Evolutionary conservation across 2,113 vertebrate genomes (phyloP).

Genomic region (Lontra canadensis): DNA sequence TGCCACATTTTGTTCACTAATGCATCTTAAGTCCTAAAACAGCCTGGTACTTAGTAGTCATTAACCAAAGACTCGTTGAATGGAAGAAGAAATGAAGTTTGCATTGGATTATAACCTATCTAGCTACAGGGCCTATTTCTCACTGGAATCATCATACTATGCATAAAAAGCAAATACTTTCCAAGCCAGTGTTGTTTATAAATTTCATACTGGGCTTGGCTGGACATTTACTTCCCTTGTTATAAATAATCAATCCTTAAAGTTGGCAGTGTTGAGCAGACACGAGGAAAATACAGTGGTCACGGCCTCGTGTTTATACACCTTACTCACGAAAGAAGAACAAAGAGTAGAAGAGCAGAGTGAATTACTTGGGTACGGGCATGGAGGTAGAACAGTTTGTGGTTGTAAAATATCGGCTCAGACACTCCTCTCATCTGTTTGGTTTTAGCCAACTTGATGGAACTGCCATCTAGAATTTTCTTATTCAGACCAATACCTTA

Average conservation of each 20-base stretch:
- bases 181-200: background rate
- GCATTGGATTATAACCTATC: background rate
- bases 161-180: background rate
- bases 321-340: background rate
- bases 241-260: background rate
- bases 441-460: background rate
- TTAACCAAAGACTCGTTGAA: background rate
- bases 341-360: background rate
- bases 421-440: background rate
- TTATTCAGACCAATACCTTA: background rate
- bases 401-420: background rate
- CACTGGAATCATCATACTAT: background rate
- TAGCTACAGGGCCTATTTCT: background rate
- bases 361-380: background rate
- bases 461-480: background rate
- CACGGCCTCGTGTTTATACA: too few relatives aligned
- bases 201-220: background rate
- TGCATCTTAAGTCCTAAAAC: background rate
- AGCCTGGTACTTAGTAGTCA: background rate
- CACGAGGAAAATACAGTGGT: background rate
- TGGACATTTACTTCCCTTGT: background rate
- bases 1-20: background rate
- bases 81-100: constrained; percentile 3
- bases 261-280: background rate
- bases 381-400: background rate